phyloP scores from a whole-genome alignment of 2,113 vertebrate genomes.

The Aegotheles bennettii region DNA sequence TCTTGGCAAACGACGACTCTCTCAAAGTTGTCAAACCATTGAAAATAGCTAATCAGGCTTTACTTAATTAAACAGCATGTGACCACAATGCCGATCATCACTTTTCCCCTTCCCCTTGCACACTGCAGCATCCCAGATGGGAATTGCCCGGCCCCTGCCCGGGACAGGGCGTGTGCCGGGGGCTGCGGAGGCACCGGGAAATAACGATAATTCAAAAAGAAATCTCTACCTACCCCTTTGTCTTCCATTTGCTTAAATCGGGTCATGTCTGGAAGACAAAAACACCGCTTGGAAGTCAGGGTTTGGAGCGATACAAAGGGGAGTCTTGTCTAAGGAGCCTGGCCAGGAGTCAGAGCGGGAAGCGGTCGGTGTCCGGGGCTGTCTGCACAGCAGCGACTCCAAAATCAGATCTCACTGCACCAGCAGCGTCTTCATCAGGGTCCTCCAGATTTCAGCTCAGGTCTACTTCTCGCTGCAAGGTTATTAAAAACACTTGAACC shows the following conservation, averaged over 20 bases:
- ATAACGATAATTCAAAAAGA: neutral
- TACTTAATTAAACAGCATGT: neutral
- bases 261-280: conserved; percentile 21
- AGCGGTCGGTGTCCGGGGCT: neutral
- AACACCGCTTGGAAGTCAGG: neutral
- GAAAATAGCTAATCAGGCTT: neutral
- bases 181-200: rapidly evolving
- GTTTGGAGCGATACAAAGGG: neutral
- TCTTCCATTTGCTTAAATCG: neutral
- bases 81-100: neutral
- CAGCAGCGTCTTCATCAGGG: conserved; percentile 39
- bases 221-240: neutral
- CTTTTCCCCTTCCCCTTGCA: neutral
- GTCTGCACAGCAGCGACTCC: conserved; percentile 12
- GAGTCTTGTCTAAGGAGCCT: conserved; percentile 2
- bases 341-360: neutral
- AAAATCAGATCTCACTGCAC: conserved; percentile 39
- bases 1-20: neutral
- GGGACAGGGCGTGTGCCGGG: rapidly evolving
- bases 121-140: neutral
- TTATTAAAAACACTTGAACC: conserved; percentile 60
- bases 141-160: neutral
- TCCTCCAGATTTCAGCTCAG: conserved; percentile 14
- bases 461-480: conserved; percentile 8
- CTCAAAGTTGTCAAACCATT: neutral